These are phyloP conservation scores for Drosophila diplacantha DNA, from an alignment of 2,888 invertebrate genomes.

Conservation along the genomic window DNA sequence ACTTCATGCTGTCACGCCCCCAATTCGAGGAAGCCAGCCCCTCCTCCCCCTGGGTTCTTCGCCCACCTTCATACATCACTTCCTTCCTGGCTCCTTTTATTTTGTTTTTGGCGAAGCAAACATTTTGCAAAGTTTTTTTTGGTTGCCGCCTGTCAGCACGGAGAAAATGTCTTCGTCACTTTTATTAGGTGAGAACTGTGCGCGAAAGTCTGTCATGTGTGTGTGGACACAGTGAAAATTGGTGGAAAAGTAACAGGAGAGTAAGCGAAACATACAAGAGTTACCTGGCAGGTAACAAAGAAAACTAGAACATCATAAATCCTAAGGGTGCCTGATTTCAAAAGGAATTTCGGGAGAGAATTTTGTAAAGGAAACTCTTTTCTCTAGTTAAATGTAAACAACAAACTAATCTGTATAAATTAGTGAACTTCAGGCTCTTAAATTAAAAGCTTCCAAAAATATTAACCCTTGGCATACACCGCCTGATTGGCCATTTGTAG, in stretches of 20 bases:
- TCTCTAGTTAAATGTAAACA: background rate
- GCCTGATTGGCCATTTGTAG: background rate
- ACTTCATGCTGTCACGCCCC: slow-evolving; percentile 44
- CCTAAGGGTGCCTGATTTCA: background rate
- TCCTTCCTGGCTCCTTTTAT: slow-evolving; percentile 26
- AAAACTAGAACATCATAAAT: background rate
- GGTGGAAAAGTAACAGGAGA: background rate
- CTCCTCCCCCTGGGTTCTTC: background rate
- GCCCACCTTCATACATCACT: slow-evolving; percentile 27
- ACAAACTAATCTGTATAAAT: background rate
- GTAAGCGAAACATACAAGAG: background rate
- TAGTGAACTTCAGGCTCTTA: background rate
- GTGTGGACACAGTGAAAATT: slow-evolving; percentile 8
- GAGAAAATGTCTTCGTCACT: slow-evolving; percentile 51
- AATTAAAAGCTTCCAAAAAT: background rate
- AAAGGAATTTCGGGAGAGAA: background rate
- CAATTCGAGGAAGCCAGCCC: slow-evolving; percentile 6
- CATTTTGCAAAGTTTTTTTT: slow-evolving; percentile 28
- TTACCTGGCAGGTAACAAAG: slow-evolving; percentile 4
- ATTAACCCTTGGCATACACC: background rate
- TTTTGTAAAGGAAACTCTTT: background rate
- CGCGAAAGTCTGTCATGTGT: slow-evolving; percentile 2
- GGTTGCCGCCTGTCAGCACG: slow-evolving; percentile 28
- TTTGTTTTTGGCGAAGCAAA: slow-evolving; percentile 19
- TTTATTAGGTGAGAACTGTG: slow-evolving; percentile 47